These are phyloP conservation scores for Thyatira batis DNA, from an alignment of 2,888 invertebrate species.

Conservation along the genomic window DNA sequence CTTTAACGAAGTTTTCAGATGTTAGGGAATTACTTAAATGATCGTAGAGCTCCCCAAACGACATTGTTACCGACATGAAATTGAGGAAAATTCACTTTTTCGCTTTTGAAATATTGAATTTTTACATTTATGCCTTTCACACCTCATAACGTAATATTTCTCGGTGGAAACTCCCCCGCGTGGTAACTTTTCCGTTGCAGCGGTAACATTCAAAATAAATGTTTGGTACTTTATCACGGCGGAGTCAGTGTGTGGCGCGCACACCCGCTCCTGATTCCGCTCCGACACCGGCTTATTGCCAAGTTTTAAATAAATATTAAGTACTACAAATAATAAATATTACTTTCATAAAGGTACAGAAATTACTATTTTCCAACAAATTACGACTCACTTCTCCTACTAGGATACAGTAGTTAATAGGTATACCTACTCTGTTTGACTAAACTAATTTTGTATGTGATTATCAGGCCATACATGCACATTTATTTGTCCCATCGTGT, in stretches of 20 bases:
- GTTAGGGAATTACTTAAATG: conserved; percentile 25
- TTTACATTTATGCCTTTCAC: conserved; percentile 82
- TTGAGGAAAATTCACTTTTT: conserved; percentile 69
- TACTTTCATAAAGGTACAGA: conserved; percentile 3
- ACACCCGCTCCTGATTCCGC: conserved; percentile 21
- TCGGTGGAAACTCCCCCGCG: conserved; percentile 63
- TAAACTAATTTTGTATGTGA: too few species aligned
- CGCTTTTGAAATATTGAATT: conserved; percentile 77
- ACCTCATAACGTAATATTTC: conserved; percentile 82
- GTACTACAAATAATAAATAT: conserved; percentile 19
- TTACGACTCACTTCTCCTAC: too few species aligned
- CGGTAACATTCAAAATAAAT: conserved; percentile 78
- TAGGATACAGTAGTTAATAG: too few species aligned
- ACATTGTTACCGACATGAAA: conserved; percentile 61
- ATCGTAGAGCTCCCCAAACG: conserved; percentile 46
- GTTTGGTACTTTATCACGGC: conserved; percentile 74
- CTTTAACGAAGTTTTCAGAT: conserved; percentile 23
- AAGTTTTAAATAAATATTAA: conserved; percentile 23
- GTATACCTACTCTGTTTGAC: too few species aligned
- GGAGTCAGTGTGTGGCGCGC: conserved; percentile 49
- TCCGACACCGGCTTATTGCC: conserved; percentile 34
- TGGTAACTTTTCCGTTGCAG: conserved; percentile 74
- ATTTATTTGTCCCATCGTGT: too few species aligned
- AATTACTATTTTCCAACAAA: too few species aligned
- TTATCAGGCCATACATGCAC: too few species aligned